phyloP scores from a whole-genome alignment of 2,797 vertebrate genomes.

The Leptodactylus fallax region DNA sequence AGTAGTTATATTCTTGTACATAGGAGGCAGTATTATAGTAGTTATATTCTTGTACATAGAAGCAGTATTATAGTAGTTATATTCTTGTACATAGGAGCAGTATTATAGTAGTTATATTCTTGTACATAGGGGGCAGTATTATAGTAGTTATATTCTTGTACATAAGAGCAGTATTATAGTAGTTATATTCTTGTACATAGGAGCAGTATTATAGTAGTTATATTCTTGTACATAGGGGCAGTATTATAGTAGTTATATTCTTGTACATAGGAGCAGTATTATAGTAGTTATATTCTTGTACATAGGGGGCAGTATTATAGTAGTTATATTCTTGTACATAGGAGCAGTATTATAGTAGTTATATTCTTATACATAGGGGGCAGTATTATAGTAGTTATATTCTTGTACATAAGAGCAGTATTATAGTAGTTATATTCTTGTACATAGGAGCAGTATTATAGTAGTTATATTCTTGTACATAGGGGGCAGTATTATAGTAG shows the following conservation, averaged over 20 bases:
- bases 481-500: slow-evolving; percentile 3
- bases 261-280: background rate
- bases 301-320: background rate
- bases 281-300: slow-evolving; percentile 8
- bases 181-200: slow-evolving; percentile 14
- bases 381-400: slow-evolving; percentile 11
- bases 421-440: slow-evolving; percentile 29
- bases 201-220: slow-evolving; percentile 5
- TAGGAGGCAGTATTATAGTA: slow-evolving; percentile 15
- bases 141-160: slow-evolving; percentile 18
- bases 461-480: slow-evolving; percentile 10
- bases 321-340: background rate
- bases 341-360: too few relatives aligned
- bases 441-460: background rate
- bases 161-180: background rate
- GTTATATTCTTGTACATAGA: slow-evolving; percentile 10
- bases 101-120: slow-evolving; percentile 21
- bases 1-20: slow-evolving; percentile 11
- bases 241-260: slow-evolving; percentile 20
- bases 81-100: slow-evolving; percentile 24
- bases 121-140: slow-evolving; percentile 11
- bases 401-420: background rate
- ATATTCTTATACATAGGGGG: background rate
- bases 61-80: slow-evolving; percentile 16
- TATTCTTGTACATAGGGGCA: background rate